These are phyloP conservation scores for Trachurus trachurus DNA, from an alignment of 2,797 vertebrate genomes.

Conservation along the genomic window DNA sequence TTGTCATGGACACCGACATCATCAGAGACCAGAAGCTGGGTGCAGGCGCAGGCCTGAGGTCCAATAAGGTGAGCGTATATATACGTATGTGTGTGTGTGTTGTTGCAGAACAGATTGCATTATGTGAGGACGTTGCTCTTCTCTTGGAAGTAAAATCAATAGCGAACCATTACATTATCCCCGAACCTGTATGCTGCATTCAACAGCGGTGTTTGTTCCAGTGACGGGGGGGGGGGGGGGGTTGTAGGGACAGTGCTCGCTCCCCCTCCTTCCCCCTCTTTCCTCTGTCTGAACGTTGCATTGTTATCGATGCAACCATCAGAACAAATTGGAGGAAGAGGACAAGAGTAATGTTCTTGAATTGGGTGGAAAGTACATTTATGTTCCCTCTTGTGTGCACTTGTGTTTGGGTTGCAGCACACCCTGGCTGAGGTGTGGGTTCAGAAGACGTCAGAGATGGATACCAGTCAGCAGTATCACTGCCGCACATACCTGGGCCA, in stretches of 20 bases:
- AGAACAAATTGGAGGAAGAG: slow-evolving; percentile 18
- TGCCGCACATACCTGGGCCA: slow-evolving; percentile 96
- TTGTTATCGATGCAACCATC: slow-evolving; percentile 43
- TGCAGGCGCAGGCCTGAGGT: slow-evolving; percentile 92
- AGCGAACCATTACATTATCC: slow-evolving; percentile 68
- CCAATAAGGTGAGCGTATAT: slow-evolving; percentile 89
- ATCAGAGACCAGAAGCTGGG: slow-evolving; percentile 88
- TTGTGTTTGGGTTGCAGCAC: slow-evolving; percentile 85
- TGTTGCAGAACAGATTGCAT: slow-evolving; percentile 62
- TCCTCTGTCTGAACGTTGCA: slow-evolving; percentile 30
- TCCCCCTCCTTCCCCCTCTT: neutral
- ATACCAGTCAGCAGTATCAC: slow-evolving; percentile 95
- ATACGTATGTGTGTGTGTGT: slow-evolving; percentile 32
- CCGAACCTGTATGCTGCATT: slow-evolving; percentile 41
- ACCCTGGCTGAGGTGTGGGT: slow-evolving; percentile 96
- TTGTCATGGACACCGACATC: slow-evolving; percentile 93
- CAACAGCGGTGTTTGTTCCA: slow-evolving; percentile 35
- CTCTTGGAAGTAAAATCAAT: slow-evolving; percentile 69
- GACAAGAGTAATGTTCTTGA: slow-evolving; percentile 26
- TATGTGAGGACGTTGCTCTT: slow-evolving; percentile 61
- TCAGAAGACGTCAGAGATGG: slow-evolving; percentile 95
- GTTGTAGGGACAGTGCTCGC: neutral
- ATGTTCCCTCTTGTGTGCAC: neutral
- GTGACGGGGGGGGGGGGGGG: slow-evolving; percentile 1
- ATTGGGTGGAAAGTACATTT: slow-evolving; percentile 25